Evolutionary conservation across 2,113 vertebrate species (phyloP), one percentile per base, ranked within the genome.

Genomic region (Platycercus adscitus): DNA sequence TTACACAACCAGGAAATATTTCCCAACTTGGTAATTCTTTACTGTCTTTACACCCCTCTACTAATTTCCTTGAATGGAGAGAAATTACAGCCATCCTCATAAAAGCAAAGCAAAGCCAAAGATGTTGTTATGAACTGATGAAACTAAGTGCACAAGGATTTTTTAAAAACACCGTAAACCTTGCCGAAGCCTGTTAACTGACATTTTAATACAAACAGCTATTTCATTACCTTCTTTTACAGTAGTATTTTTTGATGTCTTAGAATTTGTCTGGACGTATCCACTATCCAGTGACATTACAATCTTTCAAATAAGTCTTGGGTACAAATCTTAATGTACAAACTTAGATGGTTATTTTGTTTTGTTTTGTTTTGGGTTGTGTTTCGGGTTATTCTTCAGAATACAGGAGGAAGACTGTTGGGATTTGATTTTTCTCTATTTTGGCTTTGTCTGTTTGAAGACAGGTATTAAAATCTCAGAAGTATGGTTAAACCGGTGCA

Each of bases 101-200:
- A 95, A 96, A 94, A 81, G 35, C 35, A 84, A 94, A 64, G 17
- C 41, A 69, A 81, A 79, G 29, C 80, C 24, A 13, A 84, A 50
- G 37, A 70, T 76, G 26, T 52, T 90, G 18, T 43, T 76, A 61
- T 39, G 52, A 95, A 53, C 44, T 92, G 46, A 66, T 82, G 69
- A 92, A 94, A 92, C 86, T 81, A 93, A 90, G 52, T 28, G 31
- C 55, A 76, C 66, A 89, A 83, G 86, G 95, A 89, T 94, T 95
- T 90, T 96, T 82, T 66, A 1, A 72, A 83, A 87, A 49, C 7
- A 76, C 28, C 0, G 0, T 17, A 79, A 73, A 79, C 72, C 23
- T 79, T 91, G 86, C 78, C 81, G 69, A 91, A 96, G 83, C 88
- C 80, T 85, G 88, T 70, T 87, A 64, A 61, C 5, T 76, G 11